Conservation (phyloP, 1,140 invertebrate genomes). For the Drosophila nigromelanica region DNA sequence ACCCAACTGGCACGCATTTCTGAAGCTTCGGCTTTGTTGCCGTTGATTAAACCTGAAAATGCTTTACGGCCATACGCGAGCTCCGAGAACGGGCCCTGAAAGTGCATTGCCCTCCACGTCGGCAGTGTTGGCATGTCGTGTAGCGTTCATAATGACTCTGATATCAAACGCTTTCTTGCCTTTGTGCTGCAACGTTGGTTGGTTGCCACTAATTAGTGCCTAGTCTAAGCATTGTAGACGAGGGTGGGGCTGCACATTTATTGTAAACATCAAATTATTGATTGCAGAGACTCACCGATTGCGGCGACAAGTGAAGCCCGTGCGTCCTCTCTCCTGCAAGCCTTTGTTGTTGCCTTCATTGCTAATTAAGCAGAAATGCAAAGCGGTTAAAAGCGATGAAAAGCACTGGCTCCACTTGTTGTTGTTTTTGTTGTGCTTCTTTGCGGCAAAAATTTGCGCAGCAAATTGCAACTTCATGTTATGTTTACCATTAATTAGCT, state of each 20-base stretch:
- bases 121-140: conserved; percentile 5
- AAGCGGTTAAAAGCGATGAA: background rate
- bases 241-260: conserved; percentile 50
- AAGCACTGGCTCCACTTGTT: background rate
- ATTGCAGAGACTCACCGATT: conserved; percentile 59
- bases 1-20: conserved; percentile 23
- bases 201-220: conserved; percentile 69
- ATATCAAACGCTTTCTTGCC: conserved; percentile 54
- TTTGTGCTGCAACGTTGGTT: conserved; percentile 46
- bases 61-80: background rate
- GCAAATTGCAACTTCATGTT: conserved; percentile 57
- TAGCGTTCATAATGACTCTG: conserved; percentile 31
- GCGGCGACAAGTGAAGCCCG: conserved; percentile 32
- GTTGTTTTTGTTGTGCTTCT: conserved; percentile 12
- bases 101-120: conserved; percentile 64
- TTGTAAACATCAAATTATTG: conserved; percentile 78
- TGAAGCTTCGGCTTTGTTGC: conserved; percentile 20
- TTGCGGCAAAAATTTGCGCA: conserved; percentile 3
- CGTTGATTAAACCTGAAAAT: conserved; percentile 57
- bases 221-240: background rate
- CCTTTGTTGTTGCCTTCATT: conserved; percentile 7
- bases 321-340: conserved; percentile 1
- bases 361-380: conserved; percentile 66
- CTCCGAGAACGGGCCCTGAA: conserved; percentile 23
- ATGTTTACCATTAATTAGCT: conserved; percentile 64